Conservation (phyloP, 2,113 vertebrate genomes). For the Perognathus longimembris region DNA sequence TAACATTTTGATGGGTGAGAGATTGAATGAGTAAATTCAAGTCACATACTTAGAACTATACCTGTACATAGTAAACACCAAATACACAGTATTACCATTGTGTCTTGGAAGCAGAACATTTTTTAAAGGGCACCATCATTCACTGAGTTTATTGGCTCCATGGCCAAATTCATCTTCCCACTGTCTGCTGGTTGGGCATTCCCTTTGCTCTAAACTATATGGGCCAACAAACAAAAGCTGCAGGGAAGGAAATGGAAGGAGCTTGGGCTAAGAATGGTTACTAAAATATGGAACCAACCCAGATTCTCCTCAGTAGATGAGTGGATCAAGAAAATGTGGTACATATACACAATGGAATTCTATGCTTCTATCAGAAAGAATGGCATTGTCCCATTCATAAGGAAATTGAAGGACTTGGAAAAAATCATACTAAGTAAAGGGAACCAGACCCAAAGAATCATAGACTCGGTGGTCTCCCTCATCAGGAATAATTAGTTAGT, state of each 20-base stretch:
- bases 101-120: neutral
- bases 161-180: neutral
- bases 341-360: too few species aligned
- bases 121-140: neutral
- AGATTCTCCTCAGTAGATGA: too few species aligned
- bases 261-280: neutral
- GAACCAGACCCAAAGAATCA: too few species aligned
- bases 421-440: too few species aligned
- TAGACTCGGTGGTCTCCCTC: too few species aligned
- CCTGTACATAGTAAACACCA: neutral
- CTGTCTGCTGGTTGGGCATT: neutral
- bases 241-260: neutral
- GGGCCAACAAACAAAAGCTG: neutral
- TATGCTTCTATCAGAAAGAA: too few species aligned
- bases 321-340: too few species aligned
- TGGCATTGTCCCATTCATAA: too few species aligned
- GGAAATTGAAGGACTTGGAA: too few species aligned
- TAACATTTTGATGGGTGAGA: neutral
- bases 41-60: neutral
- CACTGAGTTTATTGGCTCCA: neutral
- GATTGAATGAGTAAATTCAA: slow-evolving; percentile 14
- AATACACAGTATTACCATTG: neutral
- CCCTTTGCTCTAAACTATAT: neutral
- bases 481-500: too few species aligned
- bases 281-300: too few species aligned